phyloP scores from a whole-genome alignment of 92 coral and sea anemone genomes.

The Parazoanthus darwini region DNA sequence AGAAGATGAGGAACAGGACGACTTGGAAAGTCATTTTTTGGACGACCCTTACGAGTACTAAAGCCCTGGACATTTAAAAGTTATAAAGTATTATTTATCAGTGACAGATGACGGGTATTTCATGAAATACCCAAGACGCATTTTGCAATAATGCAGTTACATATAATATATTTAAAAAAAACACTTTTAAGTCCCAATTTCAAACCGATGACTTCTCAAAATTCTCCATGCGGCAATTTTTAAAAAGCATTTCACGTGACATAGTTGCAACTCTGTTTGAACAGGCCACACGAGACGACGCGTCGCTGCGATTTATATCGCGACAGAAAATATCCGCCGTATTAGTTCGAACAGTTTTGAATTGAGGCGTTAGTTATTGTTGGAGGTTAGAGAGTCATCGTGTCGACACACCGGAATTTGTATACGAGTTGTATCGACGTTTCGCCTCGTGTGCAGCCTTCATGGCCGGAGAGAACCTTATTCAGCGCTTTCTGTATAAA shows the following conservation, averaged over 20 bases:
- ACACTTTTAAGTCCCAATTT: background rate
- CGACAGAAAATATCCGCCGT: background rate
- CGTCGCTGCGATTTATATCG: background rate
- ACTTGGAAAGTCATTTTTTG: constrained; percentile 38
- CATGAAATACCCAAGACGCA: background rate
- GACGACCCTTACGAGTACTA: constrained; percentile 6
- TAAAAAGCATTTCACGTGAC: background rate
- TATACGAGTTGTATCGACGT: too few species aligned
- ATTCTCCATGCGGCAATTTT: background rate
- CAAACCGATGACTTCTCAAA: background rate
- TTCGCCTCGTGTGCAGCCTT: too few species aligned
- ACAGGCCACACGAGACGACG: background rate
- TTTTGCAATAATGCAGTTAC: too few species aligned
- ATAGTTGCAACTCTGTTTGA: background rate
- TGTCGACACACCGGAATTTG: too few species aligned
- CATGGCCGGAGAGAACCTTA: too few species aligned
- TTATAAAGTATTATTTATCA: background rate
- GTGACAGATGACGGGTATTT: background rate
- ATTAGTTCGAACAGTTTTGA: too few species aligned
- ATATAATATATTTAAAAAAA: background rate
- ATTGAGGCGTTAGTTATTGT: too few species aligned
- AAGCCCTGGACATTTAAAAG: background rate
- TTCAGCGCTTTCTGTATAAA: background rate
- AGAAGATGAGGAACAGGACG: constrained; percentile 66
- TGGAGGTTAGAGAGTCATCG: too few species aligned